phyloP scores from a whole-genome alignment of 2,888 invertebrate genomes.

The Melangyna quadrimaculata region DNA sequence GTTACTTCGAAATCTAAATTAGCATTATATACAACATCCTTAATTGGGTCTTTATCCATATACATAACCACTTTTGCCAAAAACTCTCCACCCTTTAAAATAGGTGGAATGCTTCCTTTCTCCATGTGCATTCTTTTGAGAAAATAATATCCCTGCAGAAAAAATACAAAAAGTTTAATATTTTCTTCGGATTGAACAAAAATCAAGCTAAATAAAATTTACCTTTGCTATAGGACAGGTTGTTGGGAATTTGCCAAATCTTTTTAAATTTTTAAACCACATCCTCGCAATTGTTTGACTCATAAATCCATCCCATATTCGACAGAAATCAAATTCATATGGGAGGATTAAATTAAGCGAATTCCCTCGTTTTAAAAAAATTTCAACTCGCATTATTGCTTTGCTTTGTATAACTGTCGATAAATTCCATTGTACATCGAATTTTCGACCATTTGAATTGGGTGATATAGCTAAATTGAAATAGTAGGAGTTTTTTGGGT shows the following conservation, averaged over 20 bases:
- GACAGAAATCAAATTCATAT: slow-evolving; percentile 12
- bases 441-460: background rate
- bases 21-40: background rate
- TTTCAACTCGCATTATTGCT: background rate
- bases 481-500: background rate
- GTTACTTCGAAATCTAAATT: background rate
- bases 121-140: background rate
- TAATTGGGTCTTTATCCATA: background rate
- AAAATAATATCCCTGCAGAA: slow-evolving; percentile 4
- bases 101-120: background rate
- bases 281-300: background rate
- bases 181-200: too few relatives aligned
- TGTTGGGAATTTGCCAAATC: slow-evolving; percentile 10
- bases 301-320: slow-evolving; percentile 29
- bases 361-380: background rate
- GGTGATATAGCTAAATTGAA: background rate
- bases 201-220: too few relatives aligned
- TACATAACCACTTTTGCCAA: background rate
- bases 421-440: background rate
- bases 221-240: slow-evolving; percentile 5
- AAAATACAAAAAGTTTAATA: too few relatives aligned
- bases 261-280: background rate
- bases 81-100: background rate
- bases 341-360: background rate
- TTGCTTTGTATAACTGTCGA: background rate